These are phyloP conservation scores for Microtus montanus DNA, from an alignment of 2,113 vertebrate species.

Conservation along the genomic window DNA sequence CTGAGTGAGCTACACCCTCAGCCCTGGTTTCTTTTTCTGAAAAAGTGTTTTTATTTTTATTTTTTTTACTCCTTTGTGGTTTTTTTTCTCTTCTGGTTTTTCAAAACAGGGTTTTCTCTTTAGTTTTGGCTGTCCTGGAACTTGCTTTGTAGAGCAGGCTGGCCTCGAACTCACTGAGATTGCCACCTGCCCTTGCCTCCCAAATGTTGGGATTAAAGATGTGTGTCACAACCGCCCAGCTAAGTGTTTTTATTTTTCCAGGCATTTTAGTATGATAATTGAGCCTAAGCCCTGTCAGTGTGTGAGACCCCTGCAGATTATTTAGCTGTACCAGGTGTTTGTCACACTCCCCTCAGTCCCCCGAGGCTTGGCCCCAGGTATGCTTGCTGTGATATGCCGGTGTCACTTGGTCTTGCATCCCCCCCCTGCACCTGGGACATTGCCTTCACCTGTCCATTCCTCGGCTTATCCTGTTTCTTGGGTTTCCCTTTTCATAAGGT, in stretches of 20 bases:
- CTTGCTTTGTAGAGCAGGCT: neutral
- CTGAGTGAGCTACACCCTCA: neutral
- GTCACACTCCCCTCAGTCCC: neutral
- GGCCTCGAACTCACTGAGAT: neutral
- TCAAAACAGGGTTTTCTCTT: neutral
- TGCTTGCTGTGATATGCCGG: rapidly evolving
- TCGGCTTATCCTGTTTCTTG: neutral
- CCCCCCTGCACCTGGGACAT: neutral
- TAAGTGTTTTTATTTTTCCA: neutral
- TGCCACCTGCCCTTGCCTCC: neutral
- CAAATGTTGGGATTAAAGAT: neutral
- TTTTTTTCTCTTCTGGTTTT: too few species aligned
- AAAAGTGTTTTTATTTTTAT: neutral
- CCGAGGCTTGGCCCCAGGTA: neutral
- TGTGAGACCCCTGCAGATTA: neutral
- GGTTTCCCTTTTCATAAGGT: neutral
- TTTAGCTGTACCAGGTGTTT: too few species aligned
- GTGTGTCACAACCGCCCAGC: neutral
- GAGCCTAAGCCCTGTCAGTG: neutral
- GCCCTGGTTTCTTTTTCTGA: neutral
- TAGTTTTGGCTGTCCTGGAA: neutral
- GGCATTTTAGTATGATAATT: neutral
- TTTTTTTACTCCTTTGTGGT: neutral
- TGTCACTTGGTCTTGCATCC: neutral
- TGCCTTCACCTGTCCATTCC: rapidly evolving